phyloP scores from a whole-genome alignment of 2,888 invertebrate genomes.

The Drosophila macrospina region DNA sequence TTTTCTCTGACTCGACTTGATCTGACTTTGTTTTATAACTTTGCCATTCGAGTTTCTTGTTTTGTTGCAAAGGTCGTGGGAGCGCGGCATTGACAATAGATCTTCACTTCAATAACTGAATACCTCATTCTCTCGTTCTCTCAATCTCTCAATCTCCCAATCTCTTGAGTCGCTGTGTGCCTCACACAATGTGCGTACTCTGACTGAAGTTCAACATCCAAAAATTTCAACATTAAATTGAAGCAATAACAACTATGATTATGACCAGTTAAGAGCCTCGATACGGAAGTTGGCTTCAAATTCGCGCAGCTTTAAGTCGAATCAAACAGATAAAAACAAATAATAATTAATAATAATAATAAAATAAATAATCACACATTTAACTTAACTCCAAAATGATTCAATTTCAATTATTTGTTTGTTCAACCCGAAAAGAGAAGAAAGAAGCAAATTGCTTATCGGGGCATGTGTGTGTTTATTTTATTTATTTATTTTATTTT shows the following conservation, averaged over 20 bases:
- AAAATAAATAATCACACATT: slow-evolving; percentile 7
- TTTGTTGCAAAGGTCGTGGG: slow-evolving; percentile 61
- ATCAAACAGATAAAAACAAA: slow-evolving; percentile 10
- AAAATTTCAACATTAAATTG: slow-evolving; percentile 1
- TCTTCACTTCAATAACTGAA: slow-evolving; percentile 27
- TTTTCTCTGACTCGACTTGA: slow-evolving; percentile 7
- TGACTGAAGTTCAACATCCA: slow-evolving; percentile 19
- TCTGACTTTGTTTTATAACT: slow-evolving; percentile 32
- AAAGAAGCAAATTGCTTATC: slow-evolving; percentile 34
- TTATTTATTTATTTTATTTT: not conserved
- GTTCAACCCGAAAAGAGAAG: slow-evolving; percentile 26
- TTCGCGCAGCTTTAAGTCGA: slow-evolving; percentile 16
- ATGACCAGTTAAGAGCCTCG: slow-evolving; percentile 9
- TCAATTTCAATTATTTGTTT: slow-evolving; percentile 61
- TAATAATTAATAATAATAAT: not conserved
- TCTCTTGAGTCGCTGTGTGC: not conserved
- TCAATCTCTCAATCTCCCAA: slow-evolving; percentile 4
- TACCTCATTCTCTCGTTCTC: slow-evolving; percentile 2
- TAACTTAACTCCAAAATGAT: slow-evolving; percentile 29
- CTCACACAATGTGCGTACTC: slow-evolving; percentile 19
- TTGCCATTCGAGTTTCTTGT: slow-evolving; percentile 31
- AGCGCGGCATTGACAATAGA: slow-evolving; percentile 66
- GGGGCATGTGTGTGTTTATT: slow-evolving; percentile 14
- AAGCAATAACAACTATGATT: slow-evolving; percentile 30
- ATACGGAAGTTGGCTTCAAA: slow-evolving; percentile 51